Percentiles rank a stretch among this genome's conserved stretches.
Evolutionary conservation across 2,888 invertebrate species (phyloP).

Genomic region (Ectemnius continuus): DNA sequence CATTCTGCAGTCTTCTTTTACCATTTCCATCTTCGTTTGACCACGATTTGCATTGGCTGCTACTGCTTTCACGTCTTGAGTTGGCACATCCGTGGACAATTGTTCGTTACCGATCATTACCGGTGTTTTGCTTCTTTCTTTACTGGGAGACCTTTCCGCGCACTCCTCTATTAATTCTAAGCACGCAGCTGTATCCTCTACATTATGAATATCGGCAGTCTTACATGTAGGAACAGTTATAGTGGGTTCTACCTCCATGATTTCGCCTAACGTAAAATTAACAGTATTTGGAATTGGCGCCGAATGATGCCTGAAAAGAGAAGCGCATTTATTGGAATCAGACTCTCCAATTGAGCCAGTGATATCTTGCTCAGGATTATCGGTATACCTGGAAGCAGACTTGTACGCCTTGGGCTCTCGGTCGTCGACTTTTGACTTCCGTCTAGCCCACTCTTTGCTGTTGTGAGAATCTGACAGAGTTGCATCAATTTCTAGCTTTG

Average conservation of each 20-base stretch:
- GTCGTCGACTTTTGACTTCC: constrained; percentile 69
- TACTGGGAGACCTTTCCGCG: constrained; percentile 73
- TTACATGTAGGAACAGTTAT: constrained; percentile 56
- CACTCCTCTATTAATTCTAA: constrained; percentile 78
- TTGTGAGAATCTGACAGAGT: constrained; percentile 73
- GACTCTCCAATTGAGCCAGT: too few relatives aligned
- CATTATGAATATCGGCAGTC: constrained; percentile 60
- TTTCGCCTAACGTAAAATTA: constrained; percentile 67
- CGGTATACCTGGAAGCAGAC: constrained; percentile 64
- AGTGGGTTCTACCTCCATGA: constrained; percentile 70
- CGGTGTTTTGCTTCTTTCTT: constrained; percentile 76
- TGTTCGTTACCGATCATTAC: constrained; percentile 47
- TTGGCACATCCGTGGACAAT: constrained; percentile 13
- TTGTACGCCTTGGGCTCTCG: constrained; percentile 66
- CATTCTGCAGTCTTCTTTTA: neutral
- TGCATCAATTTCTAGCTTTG: constrained; percentile 86
- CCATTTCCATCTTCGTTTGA: neutral
- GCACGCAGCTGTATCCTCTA: constrained; percentile 75
- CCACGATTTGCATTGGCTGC: neutral
- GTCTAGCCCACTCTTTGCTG: constrained; percentile 82
- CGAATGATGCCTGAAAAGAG: constrained; percentile 66
- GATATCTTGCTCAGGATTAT: too few relatives aligned
- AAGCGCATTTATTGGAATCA: too few relatives aligned
- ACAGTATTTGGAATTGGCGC: constrained; percentile 67
- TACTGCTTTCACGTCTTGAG: constrained; percentile 17